phyloP scores from a whole-genome alignment of 2,888 invertebrate species.

The Polylopha cassiicola region DNA sequence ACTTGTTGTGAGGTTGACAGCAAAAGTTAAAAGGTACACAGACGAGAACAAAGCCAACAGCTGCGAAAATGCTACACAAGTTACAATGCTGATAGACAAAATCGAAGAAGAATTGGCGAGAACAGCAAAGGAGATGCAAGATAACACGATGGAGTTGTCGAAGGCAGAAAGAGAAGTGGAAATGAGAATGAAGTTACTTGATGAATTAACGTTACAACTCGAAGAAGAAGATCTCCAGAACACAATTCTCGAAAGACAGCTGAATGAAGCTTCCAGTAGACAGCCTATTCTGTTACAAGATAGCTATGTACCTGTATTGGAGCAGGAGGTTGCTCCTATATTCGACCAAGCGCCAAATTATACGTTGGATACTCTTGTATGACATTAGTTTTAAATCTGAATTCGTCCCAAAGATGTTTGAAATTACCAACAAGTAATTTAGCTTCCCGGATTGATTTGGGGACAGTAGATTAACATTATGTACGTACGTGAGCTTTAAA shows the following conservation, averaged over 20 bases:
- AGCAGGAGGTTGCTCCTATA: conserved; percentile 42
- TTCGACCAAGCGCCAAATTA: conserved; percentile 45
- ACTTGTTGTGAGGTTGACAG: conserved; percentile 80
- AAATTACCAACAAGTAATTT: conserved; percentile 43
- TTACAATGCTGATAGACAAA: conserved; percentile 65
- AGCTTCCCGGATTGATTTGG: conserved; percentile 14
- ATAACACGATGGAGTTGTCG: conserved; percentile 67
- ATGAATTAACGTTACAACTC: conserved; percentile 72
- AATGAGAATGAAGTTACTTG: conserved; percentile 71
- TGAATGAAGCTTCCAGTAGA: conserved; percentile 65
- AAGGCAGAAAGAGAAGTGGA: conserved; percentile 73
- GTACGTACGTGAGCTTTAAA: not conserved
- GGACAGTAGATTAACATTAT: conserved; percentile 2
- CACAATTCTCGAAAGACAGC: conserved; percentile 63
- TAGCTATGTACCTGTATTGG: conserved; percentile 66
- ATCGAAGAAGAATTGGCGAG: conserved; percentile 72
- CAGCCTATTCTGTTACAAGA: conserved; percentile 68
- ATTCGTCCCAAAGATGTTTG: conserved; percentile 46
- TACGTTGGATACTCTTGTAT: conserved; percentile 70
- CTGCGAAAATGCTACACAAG: conserved; percentile 69
- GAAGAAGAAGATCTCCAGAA: conserved; percentile 72
- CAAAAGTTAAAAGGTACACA: conserved; percentile 79
- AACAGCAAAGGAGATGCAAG: conserved; percentile 73
- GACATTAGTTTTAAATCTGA: conserved; percentile 43
- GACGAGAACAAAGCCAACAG: conserved; percentile 71